Percentiles rank a stretch among this genome's conserved stretches.
These are phyloP conservation scores for Azorinus chamasolen DNA, from an alignment of 2,888 invertebrate species.

Conservation along the genomic window DNA sequence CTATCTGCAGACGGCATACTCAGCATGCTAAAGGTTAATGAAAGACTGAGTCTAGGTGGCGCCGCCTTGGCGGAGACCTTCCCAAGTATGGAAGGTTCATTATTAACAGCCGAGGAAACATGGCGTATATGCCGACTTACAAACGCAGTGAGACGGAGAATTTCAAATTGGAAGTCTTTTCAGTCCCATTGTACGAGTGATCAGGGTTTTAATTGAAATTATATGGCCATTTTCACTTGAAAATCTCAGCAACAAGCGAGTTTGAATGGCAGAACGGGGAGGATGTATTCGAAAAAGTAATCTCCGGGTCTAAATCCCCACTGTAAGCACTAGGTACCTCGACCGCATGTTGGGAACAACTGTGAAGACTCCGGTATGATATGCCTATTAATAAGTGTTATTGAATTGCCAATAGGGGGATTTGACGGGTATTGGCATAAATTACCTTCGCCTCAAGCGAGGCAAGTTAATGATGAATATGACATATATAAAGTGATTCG, in stretches of 20 bases:
- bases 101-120: conserved; percentile 32
- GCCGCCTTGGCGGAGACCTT: no score
- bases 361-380: conserved; percentile 41
- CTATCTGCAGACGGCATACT: no score
- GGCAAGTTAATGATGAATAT: no score
- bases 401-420: conserved; percentile 39
- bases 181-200: conserved; percentile 29
- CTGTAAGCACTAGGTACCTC: conserved; percentile 34
- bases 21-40: no score
- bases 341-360: conserved; percentile 42
- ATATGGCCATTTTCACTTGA: conserved; percentile 58
- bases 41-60: no score
- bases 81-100: no score
- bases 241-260: conserved; percentile 40
- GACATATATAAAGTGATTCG: no score
- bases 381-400: conserved; percentile 55
- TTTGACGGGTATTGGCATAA: no score
- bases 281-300: conserved; percentile 30
- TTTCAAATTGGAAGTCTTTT: conserved; percentile 53
- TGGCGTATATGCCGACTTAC: conserved; percentile 15
- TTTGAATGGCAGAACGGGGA: conserved; percentile 38
- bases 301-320: conserved; percentile 8
- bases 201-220: conserved; percentile 59
- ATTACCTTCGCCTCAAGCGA: no score
- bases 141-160: conserved; percentile 40